These are phyloP conservation scores for Caenorhabditis angaria DNA, from an alignment of 2,888 invertebrate genomes.

Conservation along the genomic window DNA sequence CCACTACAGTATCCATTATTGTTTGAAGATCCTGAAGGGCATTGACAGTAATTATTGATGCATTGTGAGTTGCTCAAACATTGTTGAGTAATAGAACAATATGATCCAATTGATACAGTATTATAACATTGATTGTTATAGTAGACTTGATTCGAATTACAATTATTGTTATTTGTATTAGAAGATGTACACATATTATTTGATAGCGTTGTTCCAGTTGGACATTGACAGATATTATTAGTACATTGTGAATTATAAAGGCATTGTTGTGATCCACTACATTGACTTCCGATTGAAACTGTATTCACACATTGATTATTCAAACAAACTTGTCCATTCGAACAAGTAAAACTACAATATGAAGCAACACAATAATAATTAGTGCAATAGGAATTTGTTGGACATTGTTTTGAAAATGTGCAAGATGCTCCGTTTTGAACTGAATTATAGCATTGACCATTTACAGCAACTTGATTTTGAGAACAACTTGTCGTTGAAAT, in stretches of 20 bases:
- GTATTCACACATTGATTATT: slow-evolving; percentile 40
- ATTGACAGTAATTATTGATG: slow-evolving; percentile 35
- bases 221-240: slow-evolving; percentile 35
- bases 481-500: slow-evolving; percentile 11
- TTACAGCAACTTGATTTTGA: slow-evolving; percentile 8
- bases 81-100: slow-evolving; percentile 51
- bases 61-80: slow-evolving; percentile 45
- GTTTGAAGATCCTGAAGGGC: slow-evolving; percentile 22
- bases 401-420: slow-evolving; percentile 51
- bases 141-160: slow-evolving; percentile 27
- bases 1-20: slow-evolving; percentile 4
- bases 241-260: slow-evolving; percentile 34
- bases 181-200: slow-evolving; percentile 30
- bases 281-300: slow-evolving; percentile 29
- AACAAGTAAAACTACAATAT: slow-evolving; percentile 22
- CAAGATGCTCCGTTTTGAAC: slow-evolving; percentile 51
- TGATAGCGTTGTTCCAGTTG: slow-evolving; percentile 15
- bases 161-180: slow-evolving; percentile 21
- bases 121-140: slow-evolving; percentile 24
- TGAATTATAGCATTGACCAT: slow-evolving; percentile 34
- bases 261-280: slow-evolving; percentile 39
- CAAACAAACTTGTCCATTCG: slow-evolving; percentile 32
- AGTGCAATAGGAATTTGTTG: slow-evolving; percentile 32
- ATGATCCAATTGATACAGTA: slow-evolving; percentile 42
- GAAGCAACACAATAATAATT: slow-evolving; percentile 34